Evolutionary conservation across 2,888 invertebrate species (phyloP).

Genomic region (Perizoma affinitatum): DNA sequence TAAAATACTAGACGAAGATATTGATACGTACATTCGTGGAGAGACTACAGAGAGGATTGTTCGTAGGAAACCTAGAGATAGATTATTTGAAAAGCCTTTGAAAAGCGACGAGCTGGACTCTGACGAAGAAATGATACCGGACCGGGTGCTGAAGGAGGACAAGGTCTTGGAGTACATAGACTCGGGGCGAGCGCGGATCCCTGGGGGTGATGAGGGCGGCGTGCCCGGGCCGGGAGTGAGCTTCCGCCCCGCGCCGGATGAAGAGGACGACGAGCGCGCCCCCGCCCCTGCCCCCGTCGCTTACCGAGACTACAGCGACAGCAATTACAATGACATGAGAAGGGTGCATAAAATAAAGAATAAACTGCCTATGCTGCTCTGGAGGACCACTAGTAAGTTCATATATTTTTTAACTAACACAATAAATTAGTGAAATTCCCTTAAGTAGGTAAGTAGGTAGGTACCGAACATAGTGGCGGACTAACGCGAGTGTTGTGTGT

Average conservation of each 20-base stretch:
- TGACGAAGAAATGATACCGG: slow-evolving; percentile 34
- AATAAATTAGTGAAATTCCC: background rate
- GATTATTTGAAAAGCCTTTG: slow-evolving; percentile 31
- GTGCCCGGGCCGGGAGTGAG: slow-evolving; percentile 2
- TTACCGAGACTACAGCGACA: slow-evolving; percentile 46
- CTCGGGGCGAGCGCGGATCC: background rate
- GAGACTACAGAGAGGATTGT: slow-evolving; percentile 47
- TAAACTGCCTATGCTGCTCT: slow-evolving; percentile 54
- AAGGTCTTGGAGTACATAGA: slow-evolving; percentile 1
- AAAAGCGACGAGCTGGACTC: slow-evolving; percentile 30
- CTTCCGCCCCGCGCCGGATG: slow-evolving; percentile 17
- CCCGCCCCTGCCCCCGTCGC: slow-evolving; percentile 24
- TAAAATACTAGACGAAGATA: slow-evolving; percentile 43
- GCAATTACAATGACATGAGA: slow-evolving; percentile 68
- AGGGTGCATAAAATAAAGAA: slow-evolving; percentile 60
- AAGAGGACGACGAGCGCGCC: slow-evolving; percentile 10
- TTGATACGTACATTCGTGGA: slow-evolving; percentile 36
- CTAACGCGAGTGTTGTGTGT: slow-evolving; percentile 70
- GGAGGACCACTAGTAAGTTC: slow-evolving; percentile 58
- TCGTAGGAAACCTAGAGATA: slow-evolving; percentile 61
- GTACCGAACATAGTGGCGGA: background rate
- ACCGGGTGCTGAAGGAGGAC: slow-evolving; percentile 18
- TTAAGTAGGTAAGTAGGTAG: background rate
- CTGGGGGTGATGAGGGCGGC: background rate
- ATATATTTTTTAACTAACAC: background rate